These are phyloP conservation scores for Latrodectus geometricus DNA, from an alignment of 1,140 invertebrate species.

Conservation along the genomic window DNA sequence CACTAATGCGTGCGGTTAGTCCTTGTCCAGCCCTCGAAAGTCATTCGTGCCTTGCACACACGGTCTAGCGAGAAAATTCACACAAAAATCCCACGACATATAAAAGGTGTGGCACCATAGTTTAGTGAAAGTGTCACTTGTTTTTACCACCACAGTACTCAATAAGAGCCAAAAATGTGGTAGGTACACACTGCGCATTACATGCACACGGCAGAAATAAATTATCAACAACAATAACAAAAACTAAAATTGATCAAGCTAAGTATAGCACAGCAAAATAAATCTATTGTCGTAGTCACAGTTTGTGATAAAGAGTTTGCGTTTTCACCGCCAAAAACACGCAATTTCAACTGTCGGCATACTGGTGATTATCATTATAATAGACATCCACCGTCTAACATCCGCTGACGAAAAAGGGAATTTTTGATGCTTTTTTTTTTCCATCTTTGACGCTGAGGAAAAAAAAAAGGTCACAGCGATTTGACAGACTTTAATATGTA, in stretches of 20 bases:
- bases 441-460: background rate
- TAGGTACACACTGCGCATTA: background rate
- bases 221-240: background rate
- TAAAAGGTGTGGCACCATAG: background rate
- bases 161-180: background rate
- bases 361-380: background rate
- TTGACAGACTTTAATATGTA: background rate
- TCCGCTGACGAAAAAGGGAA: background rate
- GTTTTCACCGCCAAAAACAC: constrained; percentile 10
- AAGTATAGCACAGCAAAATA: background rate
- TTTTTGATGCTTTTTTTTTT: background rate
- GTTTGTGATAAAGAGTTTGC: background rate
- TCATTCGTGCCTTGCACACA: no score
- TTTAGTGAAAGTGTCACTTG: constrained; percentile 26
- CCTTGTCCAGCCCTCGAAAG: no score
- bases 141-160: background rate
- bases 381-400: background rate
- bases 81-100: background rate
- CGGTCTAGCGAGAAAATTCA: background rate
- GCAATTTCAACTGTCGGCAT: background rate
- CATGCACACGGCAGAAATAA: background rate
- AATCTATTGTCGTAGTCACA: constrained; percentile 13
- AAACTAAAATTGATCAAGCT: background rate
- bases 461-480: background rate
- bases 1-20: no score